phyloP scores from a whole-genome alignment of 2,113 vertebrate species.

The Phoxinus phoxinus region DNA sequence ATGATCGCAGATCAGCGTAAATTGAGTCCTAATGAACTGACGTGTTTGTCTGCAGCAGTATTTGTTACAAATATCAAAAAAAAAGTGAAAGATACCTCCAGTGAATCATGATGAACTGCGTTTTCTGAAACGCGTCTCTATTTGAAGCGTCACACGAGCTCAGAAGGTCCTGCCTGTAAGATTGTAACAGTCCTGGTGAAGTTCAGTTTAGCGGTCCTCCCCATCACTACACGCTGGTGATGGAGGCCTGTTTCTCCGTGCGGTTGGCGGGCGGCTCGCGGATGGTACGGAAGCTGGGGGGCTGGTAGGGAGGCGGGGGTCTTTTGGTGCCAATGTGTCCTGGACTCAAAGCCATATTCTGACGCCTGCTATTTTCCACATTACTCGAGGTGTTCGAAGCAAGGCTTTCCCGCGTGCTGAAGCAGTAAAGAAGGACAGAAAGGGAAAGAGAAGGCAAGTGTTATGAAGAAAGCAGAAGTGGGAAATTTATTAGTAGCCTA shows the following conservation, averaged over 20 bases:
- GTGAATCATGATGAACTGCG: constrained; percentile 16
- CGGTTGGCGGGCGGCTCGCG: constrained; percentile 84
- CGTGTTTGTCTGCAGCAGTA: constrained; percentile 29
- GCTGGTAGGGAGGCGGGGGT: constrained; percentile 78
- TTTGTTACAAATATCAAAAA: constrained; percentile 34
- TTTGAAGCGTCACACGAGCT: constrained; percentile 21
- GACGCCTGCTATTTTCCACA: constrained; percentile 94
- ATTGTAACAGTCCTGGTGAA: constrained; percentile 23
- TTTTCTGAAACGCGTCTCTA: constrained; percentile 26
- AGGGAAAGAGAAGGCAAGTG: constrained; percentile 25
- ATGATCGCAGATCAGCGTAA: constrained; percentile 21
- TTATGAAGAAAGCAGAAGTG: constrained; percentile 39
- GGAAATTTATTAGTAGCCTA: constrained; percentile 29
- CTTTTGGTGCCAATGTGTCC: constrained; percentile 84
- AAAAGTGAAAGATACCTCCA: constrained; percentile 37
- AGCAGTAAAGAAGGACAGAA: constrained; percentile 55
- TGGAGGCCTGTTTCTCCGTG: constrained; percentile 97
- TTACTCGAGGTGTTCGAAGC: constrained; percentile 98
- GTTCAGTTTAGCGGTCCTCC: neutral
- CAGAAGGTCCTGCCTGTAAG: constrained; percentile 13
- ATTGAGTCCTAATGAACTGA: constrained; percentile 39
- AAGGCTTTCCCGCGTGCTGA: constrained; percentile 95
- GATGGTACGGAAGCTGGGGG: constrained; percentile 82
- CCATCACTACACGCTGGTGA: constrained; percentile 89
- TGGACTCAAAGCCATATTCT: constrained; percentile 93